Evolutionary conservation across 2,888 invertebrate genomes (phyloP).

Genomic region (Amiota mariae): DNA sequence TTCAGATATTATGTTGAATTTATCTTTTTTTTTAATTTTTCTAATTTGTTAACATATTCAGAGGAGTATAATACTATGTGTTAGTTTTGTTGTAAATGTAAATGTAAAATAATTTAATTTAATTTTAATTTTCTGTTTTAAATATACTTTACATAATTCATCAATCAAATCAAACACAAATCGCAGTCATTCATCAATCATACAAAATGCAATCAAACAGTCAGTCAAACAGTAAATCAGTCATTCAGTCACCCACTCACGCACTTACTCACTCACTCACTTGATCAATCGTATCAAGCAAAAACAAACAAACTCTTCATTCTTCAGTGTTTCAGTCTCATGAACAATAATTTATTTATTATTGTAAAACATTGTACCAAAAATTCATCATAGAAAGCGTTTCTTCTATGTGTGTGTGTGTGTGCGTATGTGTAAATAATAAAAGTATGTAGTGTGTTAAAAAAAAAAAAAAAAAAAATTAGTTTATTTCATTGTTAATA

Average conservation of each 20-base stretch:
- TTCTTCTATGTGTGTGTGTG: background rate
- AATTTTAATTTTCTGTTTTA: background rate
- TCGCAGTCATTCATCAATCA: slow-evolving; percentile 24
- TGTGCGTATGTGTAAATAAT: slow-evolving; percentile 25
- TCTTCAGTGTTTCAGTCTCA: slow-evolving; percentile 28
- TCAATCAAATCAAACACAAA: no score
- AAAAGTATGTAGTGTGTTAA: no score
- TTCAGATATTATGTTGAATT: background rate
- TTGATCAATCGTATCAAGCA: slow-evolving; percentile 2
- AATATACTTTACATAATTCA: no score
- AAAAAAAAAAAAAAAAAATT: no score
- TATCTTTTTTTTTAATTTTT: background rate
- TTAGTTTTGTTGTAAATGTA: slow-evolving; percentile 10
- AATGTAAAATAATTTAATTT: background rate
- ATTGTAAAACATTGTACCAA: no score
- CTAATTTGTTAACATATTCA: background rate
- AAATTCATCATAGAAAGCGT: no score
- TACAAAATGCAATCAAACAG: slow-evolving; percentile 34
- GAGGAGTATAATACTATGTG: background rate
- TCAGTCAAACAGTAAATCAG: background rate
- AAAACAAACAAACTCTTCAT: no score
- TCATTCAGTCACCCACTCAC: background rate
- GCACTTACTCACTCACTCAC: slow-evolving; percentile 4
- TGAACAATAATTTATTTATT: background rate
- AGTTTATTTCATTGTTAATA: no score